phyloP scores from a whole-genome alignment of 2,113 vertebrate genomes.

The Gorsachius goisagi region DNA sequence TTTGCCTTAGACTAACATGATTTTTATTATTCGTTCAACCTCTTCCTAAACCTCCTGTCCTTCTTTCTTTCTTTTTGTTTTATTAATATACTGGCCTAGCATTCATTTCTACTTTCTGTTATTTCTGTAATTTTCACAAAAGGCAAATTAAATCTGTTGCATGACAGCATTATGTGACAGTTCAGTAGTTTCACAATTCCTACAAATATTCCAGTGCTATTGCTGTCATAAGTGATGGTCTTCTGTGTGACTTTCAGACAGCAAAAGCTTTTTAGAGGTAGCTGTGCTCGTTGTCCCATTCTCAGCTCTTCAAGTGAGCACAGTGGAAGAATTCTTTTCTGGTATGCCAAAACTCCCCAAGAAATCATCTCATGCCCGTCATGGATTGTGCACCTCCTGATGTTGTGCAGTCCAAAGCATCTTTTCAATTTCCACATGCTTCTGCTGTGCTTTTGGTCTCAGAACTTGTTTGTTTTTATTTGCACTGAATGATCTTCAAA shows the following conservation, averaged over 20 bases:
- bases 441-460: slow-evolving; percentile 37
- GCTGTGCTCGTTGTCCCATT: slow-evolving; percentile 23
- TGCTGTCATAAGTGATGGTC: slow-evolving; percentile 53
- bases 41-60: background rate
- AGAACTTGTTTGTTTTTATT: slow-evolving; percentile 53
- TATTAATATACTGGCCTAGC: background rate
- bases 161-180: slow-evolving; percentile 1
- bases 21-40: background rate
- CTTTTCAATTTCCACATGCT: background rate
- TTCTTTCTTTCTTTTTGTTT: background rate
- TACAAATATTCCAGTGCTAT: slow-evolving; percentile 24
- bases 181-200: slow-evolving; percentile 41
- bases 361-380: background rate
- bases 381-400: background rate
- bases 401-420: background rate
- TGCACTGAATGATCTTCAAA: slow-evolving; percentile 7
- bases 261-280: slow-evolving; percentile 41
- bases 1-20: background rate
- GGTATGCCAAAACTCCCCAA: background rate
- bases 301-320: background rate
- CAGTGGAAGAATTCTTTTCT: background rate
- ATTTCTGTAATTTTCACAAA: slow-evolving; percentile 45
- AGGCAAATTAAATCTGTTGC: slow-evolving; percentile 38
- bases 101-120: slow-evolving; percentile 1
- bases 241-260: slow-evolving; percentile 48